Percentiles rank a stretch among this genome's conserved stretches.
These are phyloP conservation scores for Phyto melanocephala DNA, from an alignment of 2,888 invertebrate species.

Conservation along the genomic window DNA sequence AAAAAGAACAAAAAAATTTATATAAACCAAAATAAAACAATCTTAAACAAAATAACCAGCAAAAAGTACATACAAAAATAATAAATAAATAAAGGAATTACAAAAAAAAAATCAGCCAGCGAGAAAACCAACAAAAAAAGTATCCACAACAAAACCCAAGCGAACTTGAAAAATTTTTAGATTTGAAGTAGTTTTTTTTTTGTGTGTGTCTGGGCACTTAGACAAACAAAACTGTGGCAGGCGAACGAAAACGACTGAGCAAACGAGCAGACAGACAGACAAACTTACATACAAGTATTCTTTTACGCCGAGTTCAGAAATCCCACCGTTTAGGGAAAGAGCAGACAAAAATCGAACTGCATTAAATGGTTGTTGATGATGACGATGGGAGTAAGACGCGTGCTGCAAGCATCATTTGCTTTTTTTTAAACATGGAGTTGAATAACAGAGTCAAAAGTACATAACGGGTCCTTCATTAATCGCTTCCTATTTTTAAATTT, in stretches of 20 bases:
- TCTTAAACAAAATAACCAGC: slow-evolving; percentile 41
- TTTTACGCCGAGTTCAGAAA: neutral
- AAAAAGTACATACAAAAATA: neutral
- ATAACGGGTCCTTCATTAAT: too few relatives aligned
- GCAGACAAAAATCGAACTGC: slow-evolving; percentile 23
- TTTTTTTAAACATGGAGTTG: slow-evolving; percentile 14
- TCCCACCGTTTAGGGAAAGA: neutral
- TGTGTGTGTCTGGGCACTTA: neutral
- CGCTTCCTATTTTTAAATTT: too few relatives aligned
- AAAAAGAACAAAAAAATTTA: slow-evolving; percentile 4
- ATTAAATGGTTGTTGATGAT: neutral
- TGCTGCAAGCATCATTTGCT: slow-evolving; percentile 50
- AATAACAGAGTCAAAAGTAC: neutral
- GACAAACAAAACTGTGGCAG: slow-evolving; percentile 48
- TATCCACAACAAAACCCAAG: slow-evolving; percentile 50
- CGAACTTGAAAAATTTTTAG: slow-evolving; percentile 59
- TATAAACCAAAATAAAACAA: slow-evolving; percentile 9
- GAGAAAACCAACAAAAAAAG: neutral
- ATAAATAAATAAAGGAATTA: slow-evolving; percentile 19
- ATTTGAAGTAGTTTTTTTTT: slow-evolving; percentile 44
- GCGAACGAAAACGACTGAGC: slow-evolving; percentile 6
- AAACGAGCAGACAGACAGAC: neutral
- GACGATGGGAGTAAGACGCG: neutral
- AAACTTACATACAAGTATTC: neutral
- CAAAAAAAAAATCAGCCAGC: neutral